A percentile compares a stretch with the other conserved stretches of the same genome.
phyloP scores from a whole-genome alignment of 2,888 invertebrate genomes.

The Microdon myrmicae region DNA sequence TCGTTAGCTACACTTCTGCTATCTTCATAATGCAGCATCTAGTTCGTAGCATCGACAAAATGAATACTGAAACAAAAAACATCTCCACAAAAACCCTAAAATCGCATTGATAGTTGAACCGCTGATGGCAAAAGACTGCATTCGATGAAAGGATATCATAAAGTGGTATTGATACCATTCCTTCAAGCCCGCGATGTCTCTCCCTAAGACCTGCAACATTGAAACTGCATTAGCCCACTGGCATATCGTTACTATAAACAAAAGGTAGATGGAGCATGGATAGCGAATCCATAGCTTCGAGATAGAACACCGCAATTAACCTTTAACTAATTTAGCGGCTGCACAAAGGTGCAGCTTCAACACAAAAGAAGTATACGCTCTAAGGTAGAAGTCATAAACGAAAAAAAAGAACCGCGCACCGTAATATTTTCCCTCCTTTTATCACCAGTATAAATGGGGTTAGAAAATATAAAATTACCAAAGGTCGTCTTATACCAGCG shows the following conservation, averaged over 20 bases:
- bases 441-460: constrained; percentile 11
- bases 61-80: constrained; percentile 11
- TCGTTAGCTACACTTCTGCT: constrained; percentile 21
- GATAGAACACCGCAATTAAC: constrained; percentile 50
- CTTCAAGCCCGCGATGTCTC: background rate
- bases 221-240: constrained; percentile 42
- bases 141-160: constrained; percentile 43
- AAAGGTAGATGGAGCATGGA: constrained; percentile 44
- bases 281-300: constrained; percentile 26
- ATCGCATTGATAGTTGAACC: constrained; percentile 34
- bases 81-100: constrained; percentile 39
- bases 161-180: constrained; percentile 8
- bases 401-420: constrained; percentile 2
- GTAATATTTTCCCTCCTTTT: constrained; percentile 4
- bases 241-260: constrained; percentile 31
- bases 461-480: constrained; percentile 44
- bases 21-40: constrained; percentile 25
- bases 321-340: constrained; percentile 47
- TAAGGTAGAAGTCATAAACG: background rate
- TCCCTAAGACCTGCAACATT: constrained; percentile 20
- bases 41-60: background rate
- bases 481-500: constrained; percentile 48
- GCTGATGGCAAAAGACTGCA: constrained; percentile 43
- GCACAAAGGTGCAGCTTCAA: constrained; percentile 38
- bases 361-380: constrained; percentile 23